phyloP scores from a whole-genome alignment of 2,797 vertebrate species.

The Fratercula arctica region DNA sequence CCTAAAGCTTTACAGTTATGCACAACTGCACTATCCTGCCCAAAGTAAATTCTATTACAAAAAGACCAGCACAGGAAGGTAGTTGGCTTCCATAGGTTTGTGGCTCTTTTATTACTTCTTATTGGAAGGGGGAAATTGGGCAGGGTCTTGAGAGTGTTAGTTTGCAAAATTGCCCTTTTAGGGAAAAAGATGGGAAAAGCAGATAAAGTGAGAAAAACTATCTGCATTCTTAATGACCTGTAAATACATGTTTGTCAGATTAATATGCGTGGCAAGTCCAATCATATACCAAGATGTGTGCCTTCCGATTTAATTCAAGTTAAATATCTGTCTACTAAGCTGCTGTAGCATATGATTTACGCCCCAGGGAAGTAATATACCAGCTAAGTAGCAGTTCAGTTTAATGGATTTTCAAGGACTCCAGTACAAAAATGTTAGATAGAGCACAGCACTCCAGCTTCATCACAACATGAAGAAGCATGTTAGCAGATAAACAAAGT shows the following conservation, averaged over 20 bases:
- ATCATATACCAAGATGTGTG: neutral
- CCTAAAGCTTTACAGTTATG: neutral
- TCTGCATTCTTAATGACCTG: neutral
- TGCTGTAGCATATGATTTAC: neutral
- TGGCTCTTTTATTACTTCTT: neutral
- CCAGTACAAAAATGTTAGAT: neutral
- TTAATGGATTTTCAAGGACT: slow-evolving; percentile 59
- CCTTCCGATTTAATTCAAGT: slow-evolving; percentile 12
- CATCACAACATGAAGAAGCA: neutral
- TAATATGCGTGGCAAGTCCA: slow-evolving; percentile 17
- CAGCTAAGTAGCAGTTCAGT: slow-evolving; percentile 28
- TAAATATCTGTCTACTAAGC: slow-evolving; percentile 17
- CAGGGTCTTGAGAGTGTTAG: neutral
- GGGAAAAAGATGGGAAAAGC: neutral
- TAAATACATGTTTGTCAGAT: slow-evolving; percentile 28
- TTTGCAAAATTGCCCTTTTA: neutral
- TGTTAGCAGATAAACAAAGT: neutral
- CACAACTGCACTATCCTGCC: neutral
- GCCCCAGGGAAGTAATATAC: slow-evolving; percentile 33
- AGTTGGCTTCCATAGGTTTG: neutral
- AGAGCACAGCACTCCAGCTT: neutral
- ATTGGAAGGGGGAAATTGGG: neutral
- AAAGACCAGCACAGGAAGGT: neutral
- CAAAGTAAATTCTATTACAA: neutral
- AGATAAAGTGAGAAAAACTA: neutral